Percentiles rank a stretch among this genome's conserved stretches.
Conservation (phyloP, 2,113 vertebrate species). For the Rafetus swinhoei region DNA sequence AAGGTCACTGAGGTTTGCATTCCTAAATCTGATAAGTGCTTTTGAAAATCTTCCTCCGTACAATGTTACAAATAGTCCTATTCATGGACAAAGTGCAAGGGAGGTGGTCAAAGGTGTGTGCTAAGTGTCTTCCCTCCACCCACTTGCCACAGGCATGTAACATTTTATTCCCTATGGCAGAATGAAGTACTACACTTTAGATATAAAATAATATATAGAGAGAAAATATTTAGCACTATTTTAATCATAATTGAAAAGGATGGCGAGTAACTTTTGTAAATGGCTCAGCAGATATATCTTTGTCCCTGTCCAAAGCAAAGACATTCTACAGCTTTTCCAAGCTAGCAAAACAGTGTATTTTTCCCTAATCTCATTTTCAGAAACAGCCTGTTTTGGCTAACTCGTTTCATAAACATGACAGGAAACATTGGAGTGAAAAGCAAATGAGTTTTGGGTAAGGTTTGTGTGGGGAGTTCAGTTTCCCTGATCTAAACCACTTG, state of each 20-base stretch:
- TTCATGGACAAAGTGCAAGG: neutral
- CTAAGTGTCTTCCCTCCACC: rapidly evolving
- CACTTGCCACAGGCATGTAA: neutral
- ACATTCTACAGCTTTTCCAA: neutral
- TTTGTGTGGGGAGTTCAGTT: neutral
- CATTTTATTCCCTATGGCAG: neutral
- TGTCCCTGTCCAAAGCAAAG: neutral
- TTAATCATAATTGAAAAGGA: neutral
- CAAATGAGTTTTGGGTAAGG: neutral
- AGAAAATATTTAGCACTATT: neutral
- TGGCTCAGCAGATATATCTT: neutral
- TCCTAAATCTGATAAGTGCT: neutral
- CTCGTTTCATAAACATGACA: neutral
- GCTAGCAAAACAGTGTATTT: neutral
- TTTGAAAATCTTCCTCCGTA: neutral
- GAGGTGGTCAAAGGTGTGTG: neutral
- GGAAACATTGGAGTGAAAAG: neutral
- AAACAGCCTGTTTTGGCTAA: neutral
- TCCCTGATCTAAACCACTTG: neutral
- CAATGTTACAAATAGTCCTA: neutral
- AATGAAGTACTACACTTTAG: neutral
- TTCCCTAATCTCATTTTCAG: neutral
- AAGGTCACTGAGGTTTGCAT: neutral
- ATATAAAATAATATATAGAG: neutral
- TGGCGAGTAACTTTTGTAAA: neutral